A percentile compares a stretch with the other conserved stretches of the same genome.
Conservation (phyloP, 2,888 invertebrate genomes). For the Netelia melanura region DNA sequence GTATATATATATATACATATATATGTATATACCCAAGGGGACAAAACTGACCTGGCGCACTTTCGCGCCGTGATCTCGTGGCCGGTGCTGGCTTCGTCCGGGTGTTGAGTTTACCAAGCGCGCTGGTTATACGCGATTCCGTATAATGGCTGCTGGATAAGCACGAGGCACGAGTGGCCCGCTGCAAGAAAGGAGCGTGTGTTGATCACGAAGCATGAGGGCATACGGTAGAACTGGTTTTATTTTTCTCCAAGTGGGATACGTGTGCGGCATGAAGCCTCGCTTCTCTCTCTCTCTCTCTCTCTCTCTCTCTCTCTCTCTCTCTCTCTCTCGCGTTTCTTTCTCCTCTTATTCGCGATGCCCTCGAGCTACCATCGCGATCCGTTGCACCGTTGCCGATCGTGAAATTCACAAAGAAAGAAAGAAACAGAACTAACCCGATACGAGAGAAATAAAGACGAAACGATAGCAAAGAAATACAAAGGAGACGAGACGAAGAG, state of each 20-base stretch:
- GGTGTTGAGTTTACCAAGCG: slow-evolving; percentile 40
- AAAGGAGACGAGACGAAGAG: neutral
- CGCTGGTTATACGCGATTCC: slow-evolving; percentile 24
- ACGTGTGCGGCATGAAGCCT: slow-evolving; percentile 9
- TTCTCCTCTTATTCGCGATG: slow-evolving; percentile 14
- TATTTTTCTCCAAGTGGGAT: slow-evolving; percentile 26
- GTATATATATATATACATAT: neutral
- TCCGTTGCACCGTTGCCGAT: slow-evolving; percentile 5
- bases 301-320: slow-evolving; percentile 4
- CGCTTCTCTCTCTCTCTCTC: neutral
- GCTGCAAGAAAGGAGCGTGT: slow-evolving; percentile 14
- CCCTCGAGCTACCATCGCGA: slow-evolving; percentile 36
- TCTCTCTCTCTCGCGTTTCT: neutral
- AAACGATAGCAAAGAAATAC: neutral
- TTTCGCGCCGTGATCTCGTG: slow-evolving; percentile 63
- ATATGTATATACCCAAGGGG: slow-evolving; percentile 17
- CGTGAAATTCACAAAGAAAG: slow-evolving; percentile 16
- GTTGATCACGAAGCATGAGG: neutral
- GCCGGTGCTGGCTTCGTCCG: slow-evolving; percentile 54
- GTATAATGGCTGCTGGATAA: slow-evolving; percentile 24
- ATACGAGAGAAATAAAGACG: neutral
- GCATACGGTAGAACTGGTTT: slow-evolving; percentile 55
- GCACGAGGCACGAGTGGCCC: slow-evolving; percentile 1
- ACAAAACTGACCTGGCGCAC: slow-evolving; percentile 73
- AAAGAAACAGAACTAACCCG: too few relatives aligned